phyloP scores from a whole-genome alignment of 2,888 invertebrate species.

The Flexamia atlantica region DNA sequence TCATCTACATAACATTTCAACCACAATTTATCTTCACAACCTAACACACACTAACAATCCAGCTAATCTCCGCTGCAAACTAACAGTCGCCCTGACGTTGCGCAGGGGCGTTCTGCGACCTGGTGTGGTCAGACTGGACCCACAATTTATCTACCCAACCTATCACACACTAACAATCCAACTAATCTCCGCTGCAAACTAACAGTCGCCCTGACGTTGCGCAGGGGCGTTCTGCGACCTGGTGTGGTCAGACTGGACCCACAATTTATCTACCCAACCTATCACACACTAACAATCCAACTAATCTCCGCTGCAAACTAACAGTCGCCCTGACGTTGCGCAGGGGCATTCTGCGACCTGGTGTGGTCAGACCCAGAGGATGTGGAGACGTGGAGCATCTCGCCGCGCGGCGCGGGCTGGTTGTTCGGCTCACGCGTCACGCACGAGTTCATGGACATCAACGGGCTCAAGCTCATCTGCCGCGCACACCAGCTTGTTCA shows the following conservation, averaged over 20 bases:
- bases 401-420: constrained; percentile 98
- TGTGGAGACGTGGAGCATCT: constrained; percentile 94
- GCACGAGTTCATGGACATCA: constrained; percentile 95
- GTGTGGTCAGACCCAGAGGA: constrained; percentile 99
- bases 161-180: no score
- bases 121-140: constrained; percentile 99
- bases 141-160: no score
- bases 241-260: constrained; percentile 99
- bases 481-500: constrained; percentile 99
- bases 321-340: constrained; percentile 21
- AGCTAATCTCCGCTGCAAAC: no score
- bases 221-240: constrained; percentile 96
- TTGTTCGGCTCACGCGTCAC: constrained; percentile 97
- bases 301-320: no score
- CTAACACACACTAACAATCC: no score
- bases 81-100: no score
- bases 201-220: no score
- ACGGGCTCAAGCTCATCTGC: constrained; percentile 95
- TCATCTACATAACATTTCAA: no score
- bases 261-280: no score
- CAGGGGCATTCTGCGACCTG: constrained; percentile 96
- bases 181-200: no score
- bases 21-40: no score
- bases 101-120: constrained; percentile 95
- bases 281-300: no score